Base-by-base conservation (phyloP, 2,113 vertebrate genomes). In the Pelusios castaneus region DNA sequence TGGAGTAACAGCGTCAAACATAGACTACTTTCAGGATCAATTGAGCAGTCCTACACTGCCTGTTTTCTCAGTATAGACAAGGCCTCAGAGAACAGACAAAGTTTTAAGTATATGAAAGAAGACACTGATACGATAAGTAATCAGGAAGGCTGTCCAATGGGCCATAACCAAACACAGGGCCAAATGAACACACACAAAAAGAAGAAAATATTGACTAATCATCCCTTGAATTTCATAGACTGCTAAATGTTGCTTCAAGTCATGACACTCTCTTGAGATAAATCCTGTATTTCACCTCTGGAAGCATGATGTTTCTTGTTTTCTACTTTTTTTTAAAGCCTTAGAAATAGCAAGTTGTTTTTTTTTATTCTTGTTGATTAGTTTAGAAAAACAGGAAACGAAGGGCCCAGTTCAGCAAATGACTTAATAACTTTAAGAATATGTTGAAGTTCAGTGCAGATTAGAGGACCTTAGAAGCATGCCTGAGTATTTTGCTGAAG, bases 151-250 rank as follows among this genome's bases (percentile, higher is more conserved):
- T 88, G 51, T 73, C 84, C 49, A 86, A 22, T 11, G 21, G 70
- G 70, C 70, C 9, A 41, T 21, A 19, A 0, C 0, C 47, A 90
- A 86, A 81, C 0, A 0, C 0, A 1, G 1, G 27, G 27, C 85
- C 73, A 51, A 82, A 13, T 84, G n/a, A 7, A 88, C 84, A 89
- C 63, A 63, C 22, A 47, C 85, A 38, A 56, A 47, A 86, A 88
- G 51, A 0, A 73, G 0, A n/a, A 4, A 25, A 21, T 88, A 56
- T 67, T 38, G 83, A 56, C 47, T 76, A 38, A 80, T 58, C 25
- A 9, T 56, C 21, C 52, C 60, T 27, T 70, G 58, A 70, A 63
- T 25, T 88, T 94, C 89, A 77, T 51, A 58, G 49, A 27, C 41
- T 84, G 55, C 85, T 86, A 54, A 89, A 84, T 54, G 73, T 31